Evolutionary conservation across 2,113 vertebrate genomes (phyloP), one percentile per base, ranked within the genome.

Genomic region (Pomatorhinus ruficollis): DNA sequence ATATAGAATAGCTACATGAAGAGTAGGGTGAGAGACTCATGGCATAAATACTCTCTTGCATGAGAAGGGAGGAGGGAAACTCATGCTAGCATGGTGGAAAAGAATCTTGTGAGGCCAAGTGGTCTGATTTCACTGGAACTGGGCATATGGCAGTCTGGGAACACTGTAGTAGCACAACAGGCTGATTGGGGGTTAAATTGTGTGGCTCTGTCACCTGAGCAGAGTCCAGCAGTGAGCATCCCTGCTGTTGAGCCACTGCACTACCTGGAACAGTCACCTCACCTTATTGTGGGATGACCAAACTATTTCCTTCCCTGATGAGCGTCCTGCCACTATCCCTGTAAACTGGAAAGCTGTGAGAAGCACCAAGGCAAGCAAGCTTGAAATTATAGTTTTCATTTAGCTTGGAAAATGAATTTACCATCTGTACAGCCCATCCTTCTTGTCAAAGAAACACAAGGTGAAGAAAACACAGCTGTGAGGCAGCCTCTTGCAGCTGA

Each of bases 401-500:
- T 63, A 37, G 52, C 52, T 87, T 71, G 35, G 85, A 83, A 83
- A 90, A 85, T 35, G 63, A 90, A 88, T 83, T 71, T 69, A 37
- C 59, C 52, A 30, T 44, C 85, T 49, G 20, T 69, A 64, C 77
- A 89, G 71, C 82, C 70, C 59, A 54, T 85, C 52, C 91, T 89
- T 54, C 87, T 88, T 85, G 59, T 86, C 57, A 42, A 54, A 90
- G 71, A 59, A 88, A 37, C 66, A 71, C 45, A 47, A 88, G 68
- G 75, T 85, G 85, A 80, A 88, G 85, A 77, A 88, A 89, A 88
- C 71, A 88, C 60, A 93, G 83, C 85, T 90, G 95, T 14, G 5
- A 92, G 79, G 64, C 88, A 93, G 79, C 33, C 44, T 76, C 39
- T 70, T 0, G 0, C 78, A 88, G 87, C 90, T 85, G 66, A 91